Evolutionary conservation across 2,888 invertebrate genomes (phyloP), one percentile per base, ranked within the genome.

Genomic region (Philereme transversata): DNA sequence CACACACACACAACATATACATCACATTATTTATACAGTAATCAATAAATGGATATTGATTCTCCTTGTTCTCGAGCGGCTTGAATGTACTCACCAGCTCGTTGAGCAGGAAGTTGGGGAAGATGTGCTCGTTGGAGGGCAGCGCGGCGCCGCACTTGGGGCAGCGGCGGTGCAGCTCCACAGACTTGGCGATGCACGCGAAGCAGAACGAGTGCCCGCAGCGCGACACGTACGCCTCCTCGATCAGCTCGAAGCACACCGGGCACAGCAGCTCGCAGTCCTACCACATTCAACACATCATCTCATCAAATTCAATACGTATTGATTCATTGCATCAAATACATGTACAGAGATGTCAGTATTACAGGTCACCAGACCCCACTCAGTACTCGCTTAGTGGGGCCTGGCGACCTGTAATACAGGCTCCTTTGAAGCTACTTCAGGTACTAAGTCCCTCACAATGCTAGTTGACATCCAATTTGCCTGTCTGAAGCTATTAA

Each of bases 141-240:
- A 97, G 88, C 3, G 94, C 92, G 9, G 94, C 95, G 73, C 95
- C 96, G 83, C 98, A 98, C 82, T 97, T 97, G 1, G 98, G 97
- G 82, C 98, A 98, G 49, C 96, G 93, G 3, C 88, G 79, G 65
- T 90, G 90, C 52, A 98, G 95, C 93, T 98, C 97, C 84, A 99
- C 98, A 10, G 97, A 95, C 91, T 98, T 98, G 53, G 77, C 74
- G 75, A 98, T 96, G 85, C 98, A 98, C 11, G 94, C 93, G 79
- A 95, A 95, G 86, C 98, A 98, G 89, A 97, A 98, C 1, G 97
- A 97, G 83, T 98, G 98, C 0, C 98, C 98, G 87, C 98, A 98
- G 70, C 96, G 95, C 0, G 98, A 98, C 77, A 98, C 97, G 84
- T 97, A 96, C 0, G 98, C 97, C 84, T 97, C 97, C 71, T 96